Percentiles rank a stretch among this genome's conserved stretches.
Conservation (phyloP, 2,888 invertebrate genomes). For the Pegoplata infirma region DNA sequence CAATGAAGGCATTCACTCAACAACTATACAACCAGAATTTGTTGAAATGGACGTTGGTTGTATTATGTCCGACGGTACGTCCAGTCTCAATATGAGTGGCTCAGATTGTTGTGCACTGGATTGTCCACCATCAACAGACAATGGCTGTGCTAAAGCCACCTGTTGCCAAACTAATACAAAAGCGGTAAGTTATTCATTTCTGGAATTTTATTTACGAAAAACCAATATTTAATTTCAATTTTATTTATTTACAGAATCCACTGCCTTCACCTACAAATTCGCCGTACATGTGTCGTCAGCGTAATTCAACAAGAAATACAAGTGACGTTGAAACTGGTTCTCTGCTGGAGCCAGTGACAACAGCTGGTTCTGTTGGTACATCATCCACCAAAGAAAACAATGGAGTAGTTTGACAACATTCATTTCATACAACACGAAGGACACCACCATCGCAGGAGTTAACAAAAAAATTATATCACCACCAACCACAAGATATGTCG, state of each 20-base stretch:
- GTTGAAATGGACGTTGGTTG: slow-evolving; percentile 84
- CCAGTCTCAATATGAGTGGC: slow-evolving; percentile 79
- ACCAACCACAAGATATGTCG: slow-evolving; percentile 52
- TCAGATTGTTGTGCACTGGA: slow-evolving; percentile 88
- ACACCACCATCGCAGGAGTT: slow-evolving; percentile 39
- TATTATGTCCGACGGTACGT: slow-evolving; percentile 77
- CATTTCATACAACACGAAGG: slow-evolving; percentile 65
- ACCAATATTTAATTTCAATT: neutral
- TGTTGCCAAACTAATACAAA: slow-evolving; percentile 83
- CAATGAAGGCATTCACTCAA: slow-evolving; percentile 98
- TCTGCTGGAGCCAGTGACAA: slow-evolving; percentile 72
- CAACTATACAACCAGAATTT: slow-evolving; percentile 99
- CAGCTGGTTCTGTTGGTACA: slow-evolving; percentile 60
- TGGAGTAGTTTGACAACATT: slow-evolving; percentile 76
- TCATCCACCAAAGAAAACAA: slow-evolving; percentile 63
- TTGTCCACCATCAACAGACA: slow-evolving; percentile 91
- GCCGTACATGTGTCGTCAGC: slow-evolving; percentile 89
- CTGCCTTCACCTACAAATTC: slow-evolving; percentile 88
- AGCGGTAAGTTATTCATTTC: slow-evolving; percentile 68
- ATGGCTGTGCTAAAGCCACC: slow-evolving; percentile 90
- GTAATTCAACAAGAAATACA: slow-evolving; percentile 82
- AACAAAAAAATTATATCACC: slow-evolving; percentile 31
- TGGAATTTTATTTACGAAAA: neutral
- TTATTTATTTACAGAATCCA: slow-evolving; percentile 72
- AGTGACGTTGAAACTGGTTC: slow-evolving; percentile 77